phyloP scores from a whole-genome alignment of 2,113 vertebrate genomes.

The Natator depressus region DNA sequence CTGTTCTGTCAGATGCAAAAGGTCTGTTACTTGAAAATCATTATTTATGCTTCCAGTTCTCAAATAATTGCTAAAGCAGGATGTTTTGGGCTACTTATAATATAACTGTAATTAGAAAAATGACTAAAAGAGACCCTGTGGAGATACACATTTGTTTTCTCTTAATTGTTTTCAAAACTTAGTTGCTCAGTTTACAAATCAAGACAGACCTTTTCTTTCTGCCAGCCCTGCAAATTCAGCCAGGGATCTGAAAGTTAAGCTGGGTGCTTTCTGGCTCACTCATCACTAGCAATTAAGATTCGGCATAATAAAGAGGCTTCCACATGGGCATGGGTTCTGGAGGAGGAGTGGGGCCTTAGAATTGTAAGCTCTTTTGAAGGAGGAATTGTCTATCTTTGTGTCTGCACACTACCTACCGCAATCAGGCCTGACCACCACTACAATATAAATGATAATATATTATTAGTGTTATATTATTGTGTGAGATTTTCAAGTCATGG shows the following conservation, averaged over 20 bases:
- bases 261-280: conserved; percentile 36
- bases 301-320: neutral
- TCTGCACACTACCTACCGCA: conserved; percentile 23
- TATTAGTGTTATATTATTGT: neutral
- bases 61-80: conserved; percentile 9
- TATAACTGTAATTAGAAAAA: conserved; percentile 14
- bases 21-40: neutral
- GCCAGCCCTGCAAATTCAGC: neutral
- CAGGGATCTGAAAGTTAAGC: neutral
- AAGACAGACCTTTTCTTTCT: neutral
- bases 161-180: neutral
- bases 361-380: conserved; percentile 3
- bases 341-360: conserved; percentile 6
- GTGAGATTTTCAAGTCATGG: conserved; percentile 45
- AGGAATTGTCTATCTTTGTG: conserved; percentile 11
- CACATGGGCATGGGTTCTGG: neutral
- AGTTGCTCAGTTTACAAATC: neutral
- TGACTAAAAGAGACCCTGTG: conserved; percentile 20
- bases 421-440: neutral
- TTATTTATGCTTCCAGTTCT: conserved; percentile 20
- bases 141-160: neutral
- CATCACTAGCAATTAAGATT: conserved; percentile 39
- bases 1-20: conserved; percentile 12
- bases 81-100: conserved; percentile 7
- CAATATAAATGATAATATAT: neutral